phyloP scores from a whole-genome alignment of 2,888 invertebrate species.

The Steinernema hermaphroditum region DNA sequence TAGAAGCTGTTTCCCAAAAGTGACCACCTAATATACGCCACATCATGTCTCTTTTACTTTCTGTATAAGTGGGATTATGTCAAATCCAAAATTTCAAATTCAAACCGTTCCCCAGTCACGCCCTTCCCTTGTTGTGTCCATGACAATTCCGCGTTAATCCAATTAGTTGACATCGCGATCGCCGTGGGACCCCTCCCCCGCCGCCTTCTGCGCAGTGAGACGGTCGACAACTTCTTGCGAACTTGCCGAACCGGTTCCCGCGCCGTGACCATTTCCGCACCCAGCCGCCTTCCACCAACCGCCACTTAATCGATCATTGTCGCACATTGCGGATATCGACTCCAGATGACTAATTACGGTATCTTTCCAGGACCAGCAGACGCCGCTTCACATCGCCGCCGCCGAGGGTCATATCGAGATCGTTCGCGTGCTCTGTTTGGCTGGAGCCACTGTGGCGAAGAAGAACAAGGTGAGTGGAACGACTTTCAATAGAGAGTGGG shows the following conservation, averaged over 20 bases:
- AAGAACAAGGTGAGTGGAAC: conserved; percentile 48
- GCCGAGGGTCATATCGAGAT: conserved; percentile 76
- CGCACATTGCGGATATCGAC: neutral
- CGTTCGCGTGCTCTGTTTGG: conserved; percentile 75
- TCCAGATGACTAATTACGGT: neutral
- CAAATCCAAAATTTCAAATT: too few relatives aligned
- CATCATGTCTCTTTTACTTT: too few relatives aligned
- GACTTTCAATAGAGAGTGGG: too few relatives aligned
- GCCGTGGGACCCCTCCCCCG: neutral
- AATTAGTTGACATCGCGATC: neutral
- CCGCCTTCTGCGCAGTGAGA: neutral
- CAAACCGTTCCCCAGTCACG: too few relatives aligned
- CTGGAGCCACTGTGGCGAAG: conserved; percentile 72
- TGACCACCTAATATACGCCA: too few relatives aligned
- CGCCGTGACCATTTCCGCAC: conserved; percentile 2
- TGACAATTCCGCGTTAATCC: neutral
- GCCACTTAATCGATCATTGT: neutral
- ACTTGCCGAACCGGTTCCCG: conserved; percentile 5
- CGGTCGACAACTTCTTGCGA: neutral
- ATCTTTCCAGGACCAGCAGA: conserved; percentile 63
- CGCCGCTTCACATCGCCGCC: conserved; percentile 76
- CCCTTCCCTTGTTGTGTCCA: too few relatives aligned
- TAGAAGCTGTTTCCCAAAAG: too few relatives aligned
- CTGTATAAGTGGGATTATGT: too few relatives aligned
- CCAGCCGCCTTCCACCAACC: neutral